phyloP scores from a whole-genome alignment of 2,113 vertebrate genomes.

The Microtus montanus region DNA sequence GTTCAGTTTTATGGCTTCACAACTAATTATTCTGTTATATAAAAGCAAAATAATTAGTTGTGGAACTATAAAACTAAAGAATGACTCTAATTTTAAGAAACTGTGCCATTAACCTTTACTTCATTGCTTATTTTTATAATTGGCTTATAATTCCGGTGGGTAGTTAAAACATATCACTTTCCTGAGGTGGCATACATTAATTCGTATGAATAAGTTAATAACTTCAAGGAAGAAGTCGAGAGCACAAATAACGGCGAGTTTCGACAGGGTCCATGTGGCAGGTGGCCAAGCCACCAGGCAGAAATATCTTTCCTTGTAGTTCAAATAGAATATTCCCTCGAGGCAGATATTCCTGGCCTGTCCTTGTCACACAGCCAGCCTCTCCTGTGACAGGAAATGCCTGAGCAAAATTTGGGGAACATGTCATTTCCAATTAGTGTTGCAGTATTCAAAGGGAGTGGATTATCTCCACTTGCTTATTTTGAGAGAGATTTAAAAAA shows the following conservation, averaged over 20 bases:
- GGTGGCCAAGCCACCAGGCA: slow-evolving; percentile 47
- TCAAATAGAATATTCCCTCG: slow-evolving; percentile 63
- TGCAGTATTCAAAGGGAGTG: slow-evolving; percentile 8
- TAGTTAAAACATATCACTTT: slow-evolving; percentile 47
- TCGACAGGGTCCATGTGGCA: slow-evolving; percentile 22
- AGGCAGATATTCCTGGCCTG: slow-evolving; percentile 51
- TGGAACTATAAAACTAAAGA: slow-evolving; percentile 61
- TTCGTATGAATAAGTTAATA: slow-evolving; percentile 38
- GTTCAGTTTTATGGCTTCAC: slow-evolving; percentile 55
- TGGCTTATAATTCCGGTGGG: slow-evolving; percentile 44
- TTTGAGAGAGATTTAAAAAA: slow-evolving; percentile 49
- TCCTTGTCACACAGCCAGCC: slow-evolving; percentile 55
- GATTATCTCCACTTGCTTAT: slow-evolving; percentile 47
- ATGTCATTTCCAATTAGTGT: slow-evolving; percentile 70
- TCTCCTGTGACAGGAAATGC: slow-evolving; percentile 59
- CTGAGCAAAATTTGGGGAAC: slow-evolving; percentile 55
- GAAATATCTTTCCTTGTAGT: slow-evolving; percentile 29
- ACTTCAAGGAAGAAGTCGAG: not conserved
- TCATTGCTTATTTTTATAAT: slow-evolving; percentile 56
- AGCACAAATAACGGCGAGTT: slow-evolving; percentile 42
- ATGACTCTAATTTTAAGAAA: slow-evolving; percentile 61
- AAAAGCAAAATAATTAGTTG: slow-evolving; percentile 61
- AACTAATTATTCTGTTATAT: slow-evolving; percentile 48
- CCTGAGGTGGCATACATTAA: slow-evolving; percentile 30
- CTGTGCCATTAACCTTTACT: slow-evolving; percentile 51